Conservation (phyloP, 2,113 vertebrate species). For the Onychostoma macrolepis region DNA sequence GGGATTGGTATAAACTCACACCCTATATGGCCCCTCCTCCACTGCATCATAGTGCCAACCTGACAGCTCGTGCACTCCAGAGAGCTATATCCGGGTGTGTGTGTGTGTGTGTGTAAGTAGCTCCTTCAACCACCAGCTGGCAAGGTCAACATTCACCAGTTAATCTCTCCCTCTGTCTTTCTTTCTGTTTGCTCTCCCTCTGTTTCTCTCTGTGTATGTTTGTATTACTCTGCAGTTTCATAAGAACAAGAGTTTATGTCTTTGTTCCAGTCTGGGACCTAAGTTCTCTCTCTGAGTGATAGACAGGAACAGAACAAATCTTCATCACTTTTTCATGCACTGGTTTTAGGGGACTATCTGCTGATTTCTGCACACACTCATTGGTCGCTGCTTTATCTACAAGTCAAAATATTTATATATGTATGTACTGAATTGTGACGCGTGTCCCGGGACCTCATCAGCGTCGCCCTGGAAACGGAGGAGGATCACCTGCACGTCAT, state of each 20-base stretch:
- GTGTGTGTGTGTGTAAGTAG: conserved; percentile 35
- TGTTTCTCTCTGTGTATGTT: conserved; percentile 40
- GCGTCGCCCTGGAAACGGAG: too few relatives aligned
- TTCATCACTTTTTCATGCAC: neutral
- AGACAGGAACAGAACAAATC: neutral
- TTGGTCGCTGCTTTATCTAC: neutral
- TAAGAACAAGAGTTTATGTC: conserved; percentile 24
- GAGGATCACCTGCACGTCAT: too few relatives aligned
- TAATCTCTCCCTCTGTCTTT: conserved; percentile 54
- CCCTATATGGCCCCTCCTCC: conserved; percentile 45
- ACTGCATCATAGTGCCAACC: conserved; percentile 54
- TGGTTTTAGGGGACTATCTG: neutral
- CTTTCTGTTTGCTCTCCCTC: conserved; percentile 51
- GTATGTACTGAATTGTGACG: neutral
- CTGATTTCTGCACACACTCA: neutral
- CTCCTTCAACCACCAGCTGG: conserved; percentile 69
- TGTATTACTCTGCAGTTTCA: conserved; percentile 24
- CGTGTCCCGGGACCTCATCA: too few relatives aligned
- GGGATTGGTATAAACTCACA: conserved; percentile 10
- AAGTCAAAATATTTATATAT: neutral
- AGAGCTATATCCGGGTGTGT: conserved; percentile 49
- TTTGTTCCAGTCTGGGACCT: conserved; percentile 37
- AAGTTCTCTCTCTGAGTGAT: neutral
- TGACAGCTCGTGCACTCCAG: conserved; percentile 60
- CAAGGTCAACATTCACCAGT: conserved; percentile 59